Evolutionary conservation across 1,140 invertebrate genomes (phyloP).

Genomic region (Caenorhabditis tropicalis): DNA sequence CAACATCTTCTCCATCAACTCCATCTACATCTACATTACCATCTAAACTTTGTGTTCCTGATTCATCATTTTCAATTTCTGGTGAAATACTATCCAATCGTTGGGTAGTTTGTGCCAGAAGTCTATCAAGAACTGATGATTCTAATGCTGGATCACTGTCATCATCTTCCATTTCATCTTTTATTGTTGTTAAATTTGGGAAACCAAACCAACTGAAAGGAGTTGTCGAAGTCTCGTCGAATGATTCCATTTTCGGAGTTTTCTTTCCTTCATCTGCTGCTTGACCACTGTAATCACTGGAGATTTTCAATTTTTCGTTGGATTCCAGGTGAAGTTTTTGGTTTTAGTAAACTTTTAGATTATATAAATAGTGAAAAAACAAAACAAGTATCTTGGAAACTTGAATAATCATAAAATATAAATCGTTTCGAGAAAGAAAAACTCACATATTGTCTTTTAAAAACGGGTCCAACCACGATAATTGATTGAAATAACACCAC

Average conservation of each 20-base stretch:
- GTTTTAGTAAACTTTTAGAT: too few species aligned
- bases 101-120: slow-evolving; percentile 28
- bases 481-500: slow-evolving; percentile 71
- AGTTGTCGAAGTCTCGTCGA: not conserved
- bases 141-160: slow-evolving; percentile 18
- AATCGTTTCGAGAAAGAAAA: not conserved
- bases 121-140: slow-evolving; percentile 1
- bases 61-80: slow-evolving; percentile 51
- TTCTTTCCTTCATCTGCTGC: slow-evolving; percentile 6
- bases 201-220: slow-evolving; percentile 23
- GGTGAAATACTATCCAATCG: slow-evolving; percentile 38
- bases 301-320: not conserved
- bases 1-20: slow-evolving; percentile 10
- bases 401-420: too few species aligned
- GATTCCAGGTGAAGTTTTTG: too few species aligned
- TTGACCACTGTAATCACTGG: not conserved
- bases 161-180: slow-evolving; percentile 14
- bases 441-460: slow-evolving; percentile 68
- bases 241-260: not conserved
- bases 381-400: too few species aligned
- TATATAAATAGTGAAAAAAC: too few species aligned
- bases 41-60: slow-evolving; percentile 48
- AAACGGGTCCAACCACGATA: slow-evolving; percentile 70
- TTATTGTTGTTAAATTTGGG: not conserved
- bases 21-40: slow-evolving; percentile 27